Conservation (phyloP, 2,113 vertebrate species). For the Lepisosteus osseus region DNA sequence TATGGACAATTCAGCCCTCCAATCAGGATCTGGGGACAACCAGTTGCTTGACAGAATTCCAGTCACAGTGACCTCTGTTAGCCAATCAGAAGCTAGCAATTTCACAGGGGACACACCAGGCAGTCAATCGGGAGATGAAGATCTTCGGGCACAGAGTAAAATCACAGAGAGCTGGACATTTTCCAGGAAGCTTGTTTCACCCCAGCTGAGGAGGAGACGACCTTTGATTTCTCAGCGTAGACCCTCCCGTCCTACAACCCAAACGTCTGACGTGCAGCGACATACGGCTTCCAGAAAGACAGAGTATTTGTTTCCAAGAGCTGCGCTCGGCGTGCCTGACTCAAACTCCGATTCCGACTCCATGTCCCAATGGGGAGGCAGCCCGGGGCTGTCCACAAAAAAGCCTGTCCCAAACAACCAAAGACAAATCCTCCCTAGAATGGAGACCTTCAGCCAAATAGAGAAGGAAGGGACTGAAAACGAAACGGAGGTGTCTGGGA, state of each 20-base stretch:
- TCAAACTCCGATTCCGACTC: constrained; percentile 43
- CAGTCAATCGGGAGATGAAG: constrained; percentile 27
- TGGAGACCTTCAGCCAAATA: too few relatives aligned
- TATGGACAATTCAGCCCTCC: constrained; percentile 41
- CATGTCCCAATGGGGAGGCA: constrained; percentile 21
- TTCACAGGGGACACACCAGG: constrained; percentile 18
- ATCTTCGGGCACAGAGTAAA: background rate
- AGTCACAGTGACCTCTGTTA: constrained; percentile 21
- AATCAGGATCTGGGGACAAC: constrained; percentile 5
- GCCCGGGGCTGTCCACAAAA: constrained; percentile 34
- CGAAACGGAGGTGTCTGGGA: too few relatives aligned
- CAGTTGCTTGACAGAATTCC: background rate
- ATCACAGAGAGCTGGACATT: constrained; percentile 28
- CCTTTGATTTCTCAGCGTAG: constrained; percentile 26
- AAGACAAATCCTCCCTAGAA: background rate
- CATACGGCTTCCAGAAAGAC: too few relatives aligned
- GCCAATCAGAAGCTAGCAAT: constrained; percentile 16
- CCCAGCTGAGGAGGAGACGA: constrained; percentile 41
- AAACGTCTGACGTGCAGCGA: background rate
- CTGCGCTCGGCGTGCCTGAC: constrained; percentile 1
- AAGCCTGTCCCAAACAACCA: background rate
- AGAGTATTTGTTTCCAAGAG: background rate
- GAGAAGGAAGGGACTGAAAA: too few relatives aligned
- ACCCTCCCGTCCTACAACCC: background rate
- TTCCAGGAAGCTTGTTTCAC: constrained; percentile 44